These are phyloP conservation scores for Macrotus californicus DNA, from an alignment of 2,113 vertebrate genomes.

Conservation along the genomic window DNA sequence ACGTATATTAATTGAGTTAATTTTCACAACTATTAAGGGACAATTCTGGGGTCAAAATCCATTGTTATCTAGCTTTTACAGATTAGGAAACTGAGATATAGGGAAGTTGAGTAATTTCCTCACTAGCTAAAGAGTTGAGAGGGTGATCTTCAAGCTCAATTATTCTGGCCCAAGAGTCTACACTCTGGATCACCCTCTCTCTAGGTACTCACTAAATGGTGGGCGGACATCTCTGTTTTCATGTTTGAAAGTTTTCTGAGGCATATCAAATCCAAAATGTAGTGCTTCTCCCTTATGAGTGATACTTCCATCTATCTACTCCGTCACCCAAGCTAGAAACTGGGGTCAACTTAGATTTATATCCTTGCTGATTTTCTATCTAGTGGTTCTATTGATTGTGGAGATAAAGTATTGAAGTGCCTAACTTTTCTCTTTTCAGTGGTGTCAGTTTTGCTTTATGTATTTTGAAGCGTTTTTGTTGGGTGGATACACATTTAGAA, in stretches of 20 bases:
- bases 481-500: background rate
- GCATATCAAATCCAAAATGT: background rate
- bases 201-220: background rate
- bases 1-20: background rate
- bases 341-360: background rate
- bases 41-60: background rate
- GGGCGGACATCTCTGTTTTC: background rate
- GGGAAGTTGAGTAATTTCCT: background rate
- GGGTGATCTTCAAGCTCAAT: background rate
- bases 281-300: background rate
- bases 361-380: background rate
- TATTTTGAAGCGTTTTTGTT: background rate
- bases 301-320: background rate
- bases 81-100: background rate
- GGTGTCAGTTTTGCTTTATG: background rate
- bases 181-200: background rate
- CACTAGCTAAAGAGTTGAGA: background rate
- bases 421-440: background rate
- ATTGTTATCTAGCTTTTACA: slow-evolving; percentile 7
- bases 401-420: background rate
- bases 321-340: background rate
- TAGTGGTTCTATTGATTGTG: background rate
- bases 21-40: background rate
- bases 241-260: background rate
- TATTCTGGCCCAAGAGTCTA: background rate